Conservation (phyloP, 2,888 invertebrate genomes). For the Osedax fenrisi region DNA sequence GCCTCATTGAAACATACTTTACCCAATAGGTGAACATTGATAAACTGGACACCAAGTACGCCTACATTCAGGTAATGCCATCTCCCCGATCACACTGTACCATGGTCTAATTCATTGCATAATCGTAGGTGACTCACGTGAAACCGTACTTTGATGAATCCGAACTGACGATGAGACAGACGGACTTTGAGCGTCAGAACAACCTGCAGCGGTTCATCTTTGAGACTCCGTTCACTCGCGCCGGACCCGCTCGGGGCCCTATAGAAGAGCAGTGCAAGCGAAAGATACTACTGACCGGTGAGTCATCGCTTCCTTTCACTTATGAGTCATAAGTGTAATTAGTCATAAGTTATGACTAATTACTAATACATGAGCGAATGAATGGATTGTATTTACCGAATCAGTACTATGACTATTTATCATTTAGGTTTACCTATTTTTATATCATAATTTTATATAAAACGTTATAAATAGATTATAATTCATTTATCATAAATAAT, state of each 20-base stretch:
- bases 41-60: slow-evolving; percentile 69
- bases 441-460: no score
- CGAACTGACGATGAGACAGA: slow-evolving; percentile 62
- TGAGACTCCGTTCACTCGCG: slow-evolving; percentile 82
- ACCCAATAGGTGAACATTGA: slow-evolving; percentile 61
- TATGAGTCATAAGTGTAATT: no score
- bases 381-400: no score
- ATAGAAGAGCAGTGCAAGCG: slow-evolving; percentile 77
- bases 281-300: slow-evolving; percentile 77
- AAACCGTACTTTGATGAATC: slow-evolving; percentile 67
- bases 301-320: slow-evolving; percentile 42
- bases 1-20: no score
- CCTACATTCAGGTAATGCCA: slow-evolving; percentile 71
- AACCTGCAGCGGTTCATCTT: slow-evolving; percentile 78
- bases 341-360: no score
- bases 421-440: no score
- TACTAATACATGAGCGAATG: no score
- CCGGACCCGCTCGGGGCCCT: slow-evolving; percentile 60
- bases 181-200: slow-evolving; percentile 78
- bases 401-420: no score
- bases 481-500: no score
- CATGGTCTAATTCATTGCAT: no score
- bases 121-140: slow-evolving; percentile 83
- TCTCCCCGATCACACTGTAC: no score
- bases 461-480: no score